Base-by-base conservation (phyloP, 2,113 vertebrate genomes). In the Lynx canadensis region DNA sequence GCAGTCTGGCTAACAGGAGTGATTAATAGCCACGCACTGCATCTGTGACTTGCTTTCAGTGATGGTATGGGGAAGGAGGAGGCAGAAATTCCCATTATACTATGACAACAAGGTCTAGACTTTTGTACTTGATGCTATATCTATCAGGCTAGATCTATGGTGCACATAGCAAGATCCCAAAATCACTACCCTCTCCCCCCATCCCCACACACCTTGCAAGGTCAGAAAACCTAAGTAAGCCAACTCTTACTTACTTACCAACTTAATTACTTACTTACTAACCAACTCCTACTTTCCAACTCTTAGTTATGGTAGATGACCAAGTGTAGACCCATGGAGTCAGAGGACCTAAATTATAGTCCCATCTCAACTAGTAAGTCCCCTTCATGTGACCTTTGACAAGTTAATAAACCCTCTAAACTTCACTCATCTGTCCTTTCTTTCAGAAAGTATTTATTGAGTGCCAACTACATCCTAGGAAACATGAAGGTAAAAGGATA, bases 1-100 rank as follows among this genome's bases (percentile, higher is more conserved):
- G 81, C 92, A 95, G 89, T 76, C 95, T 92, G 97, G 90, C 94
- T 97, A 97, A 89, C 74, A 68, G 93, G 93, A 86, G 83, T 97
- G 98, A 98, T 97, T 96, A 97, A 97, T 94, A 90, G 87, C 69
- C 57, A 57, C 60, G 31, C 2, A 33, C 21, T 12, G 93, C 92
- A 96, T 95, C 95, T 97, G 93, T 18, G 78, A 87, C 93, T 97
- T 6, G 41, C 63, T 87, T 85, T 84, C 16, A 33, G 68, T 14
- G 83, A 89, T 45, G 68, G 68, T 41, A n/a, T 4, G 36, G 50
- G 27, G 65, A 92, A 88, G 7, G 21, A n/a, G 66, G 63, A 50
- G 79, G 45, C 29, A 55, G 93, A 94, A 60, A 89, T 91, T 82
- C 60, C 91, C 76, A 23, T 71, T 65, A 31, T 31, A 48, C 38